These are phyloP conservation scores for Drosophila subobscura DNA, from an alignment of 1,140 invertebrate genomes.

Conservation along the genomic window DNA sequence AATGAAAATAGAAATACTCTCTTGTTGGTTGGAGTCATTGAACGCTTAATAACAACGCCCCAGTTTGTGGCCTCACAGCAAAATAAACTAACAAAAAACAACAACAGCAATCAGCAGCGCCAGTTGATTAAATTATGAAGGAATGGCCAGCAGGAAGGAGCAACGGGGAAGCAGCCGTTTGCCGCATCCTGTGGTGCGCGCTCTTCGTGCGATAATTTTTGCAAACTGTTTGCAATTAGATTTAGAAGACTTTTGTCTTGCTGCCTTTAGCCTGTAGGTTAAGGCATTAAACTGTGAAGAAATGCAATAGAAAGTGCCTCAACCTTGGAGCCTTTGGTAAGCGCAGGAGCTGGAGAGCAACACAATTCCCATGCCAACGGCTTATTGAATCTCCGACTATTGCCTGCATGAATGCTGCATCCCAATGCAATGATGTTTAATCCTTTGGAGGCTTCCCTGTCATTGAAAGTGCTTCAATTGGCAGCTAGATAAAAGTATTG, in stretches of 20 bases:
- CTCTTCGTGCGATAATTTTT: no score
- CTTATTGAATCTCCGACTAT: no score
- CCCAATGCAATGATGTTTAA: neutral
- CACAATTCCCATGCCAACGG: conserved; percentile 17
- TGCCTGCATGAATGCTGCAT: neutral
- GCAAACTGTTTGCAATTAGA: no score
- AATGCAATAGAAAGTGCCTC: no score
- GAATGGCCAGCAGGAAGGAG: neutral
- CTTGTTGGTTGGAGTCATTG: conserved; percentile 41
- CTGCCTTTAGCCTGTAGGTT: no score
- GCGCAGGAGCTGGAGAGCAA: no score
- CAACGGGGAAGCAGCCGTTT: no score
- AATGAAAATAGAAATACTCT: conserved; percentile 21
- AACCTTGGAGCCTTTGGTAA: no score
- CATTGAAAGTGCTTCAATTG: neutral
- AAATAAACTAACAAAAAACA: conserved; percentile 44
- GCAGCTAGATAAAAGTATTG: neutral
- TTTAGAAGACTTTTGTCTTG: no score
- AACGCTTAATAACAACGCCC: conserved; percentile 67
- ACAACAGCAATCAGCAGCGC: neutral
- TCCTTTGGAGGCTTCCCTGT: no score
- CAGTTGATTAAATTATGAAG: conserved; percentile 39
- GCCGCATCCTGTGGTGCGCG: no score
- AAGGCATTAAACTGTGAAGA: no score
- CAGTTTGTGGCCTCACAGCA: conserved; percentile 34